A percentile compares a stretch with the other conserved stretches of the same genome.
Conservation (phyloP, 2,113 vertebrate genomes). For the Marmota flaviventris region DNA sequence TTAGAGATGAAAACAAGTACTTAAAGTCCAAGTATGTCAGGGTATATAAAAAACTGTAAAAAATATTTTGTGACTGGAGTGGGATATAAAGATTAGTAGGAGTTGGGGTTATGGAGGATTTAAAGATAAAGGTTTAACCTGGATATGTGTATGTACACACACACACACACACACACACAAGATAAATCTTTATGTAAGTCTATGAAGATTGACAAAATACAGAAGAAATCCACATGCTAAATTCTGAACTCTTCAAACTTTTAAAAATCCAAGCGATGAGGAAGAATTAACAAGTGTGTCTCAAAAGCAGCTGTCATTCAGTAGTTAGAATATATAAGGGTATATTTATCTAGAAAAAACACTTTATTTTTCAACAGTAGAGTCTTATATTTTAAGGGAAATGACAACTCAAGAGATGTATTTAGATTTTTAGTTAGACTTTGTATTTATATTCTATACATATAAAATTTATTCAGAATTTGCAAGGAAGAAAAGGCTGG, state of each 20-base stretch:
- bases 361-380: neutral
- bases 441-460: neutral
- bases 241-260: neutral
- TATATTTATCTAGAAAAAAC: neutral
- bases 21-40: neutral
- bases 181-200: neutral
- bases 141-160: neutral
- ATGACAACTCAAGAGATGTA: neutral
- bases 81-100: neutral
- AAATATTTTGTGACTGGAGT: neutral
- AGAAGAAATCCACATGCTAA: neutral
- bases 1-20: neutral
- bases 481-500: neutral
- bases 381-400: conserved; percentile 33
- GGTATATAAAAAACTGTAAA: neutral
- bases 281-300: neutral
- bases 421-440: conserved; percentile 11
- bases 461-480: neutral
- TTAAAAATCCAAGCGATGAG: neutral
- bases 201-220: neutral
- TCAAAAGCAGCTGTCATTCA: neutral
- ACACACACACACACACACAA: neutral
- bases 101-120: neutral
- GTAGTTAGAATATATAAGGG: neutral
- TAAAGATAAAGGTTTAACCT: neutral